Evolutionary conservation across 2,113 vertebrate species (phyloP), one percentile per base, ranked within the genome.

Genomic region (Oxygymnocypris stewartii): DNA sequence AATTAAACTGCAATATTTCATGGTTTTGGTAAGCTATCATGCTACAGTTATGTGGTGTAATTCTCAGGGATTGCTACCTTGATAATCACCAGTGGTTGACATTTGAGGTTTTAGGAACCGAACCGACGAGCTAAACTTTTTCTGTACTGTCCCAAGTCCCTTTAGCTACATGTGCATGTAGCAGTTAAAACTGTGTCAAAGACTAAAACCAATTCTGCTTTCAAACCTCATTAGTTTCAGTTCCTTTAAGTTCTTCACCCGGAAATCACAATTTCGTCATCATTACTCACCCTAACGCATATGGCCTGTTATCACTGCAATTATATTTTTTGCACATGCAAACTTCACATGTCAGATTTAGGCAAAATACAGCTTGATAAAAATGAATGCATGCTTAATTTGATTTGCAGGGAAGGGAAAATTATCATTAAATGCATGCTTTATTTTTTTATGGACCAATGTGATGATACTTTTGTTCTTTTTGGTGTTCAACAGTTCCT

Each of bases 41-140:
- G 23, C 4, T 86, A 63, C 57, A 63, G 67, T 65, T 23, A 35
- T 82, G 49, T 73, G 37, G 37, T 86, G 42, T 80, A 74, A 80
- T 73, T 86, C 88, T 90, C 85, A 88, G 87, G 87, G 85, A 88
- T 65, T 59, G 76, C 42, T 23, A 42, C 37, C 79, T 74, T 81
- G 51, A 86, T 69, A 73, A 61, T 61, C 0, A 63, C 20, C 54
- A 40, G 51, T 84, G 37, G 40, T 61, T 79, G 65, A 84, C 63
- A 40, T 88, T 74, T 74, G 23, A 76, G 67, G 79, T 77, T 82
- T 73, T 8, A 54, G 6, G 42, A 47, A 65, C 37, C 28, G 42
- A 47, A 65, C 37, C 28, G 18, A 65, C 31, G 44, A 35, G 12
- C n/a, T 65, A 47, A 65, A 81, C 40, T 2, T 42, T 28, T 42